Base-by-base conservation (phyloP, 2,113 vertebrate genomes). In the Lanius collurio region DNA sequence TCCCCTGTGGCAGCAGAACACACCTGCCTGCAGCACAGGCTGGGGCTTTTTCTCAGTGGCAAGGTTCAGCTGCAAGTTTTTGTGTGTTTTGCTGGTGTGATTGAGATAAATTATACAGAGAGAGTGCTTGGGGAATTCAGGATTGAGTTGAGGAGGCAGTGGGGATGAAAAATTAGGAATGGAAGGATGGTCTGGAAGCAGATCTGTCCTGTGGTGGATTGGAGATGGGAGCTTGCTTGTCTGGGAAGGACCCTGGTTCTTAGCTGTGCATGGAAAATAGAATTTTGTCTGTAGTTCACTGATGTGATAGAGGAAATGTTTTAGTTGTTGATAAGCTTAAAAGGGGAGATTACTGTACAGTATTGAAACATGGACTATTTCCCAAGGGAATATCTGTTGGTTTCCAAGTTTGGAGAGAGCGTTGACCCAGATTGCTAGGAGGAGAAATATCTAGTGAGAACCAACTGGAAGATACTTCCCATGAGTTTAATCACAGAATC, bases 351-450 rank as follows among this genome's bases (percentile, higher is more conserved):
- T 17, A 21, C 27, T n/a, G 8, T 31, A 1, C 4, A 9, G 15
- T 18, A 5, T 15, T 46, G 59, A 60, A 46, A 55, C 11, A 7
- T 6, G 35, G 53, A 21, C 3, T 42, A 3, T 63, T 83, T 57
- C 31, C 67, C 57, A 37, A 10, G 27, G 47, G 10, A 0, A 0
- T 18, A 10, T 30, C 28, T 60, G 0, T 35, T 0, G 1, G 35
- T 69, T 81, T 47, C 16, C 18, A 35, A 46, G 33, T 20, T 81
- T 73, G 62, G 64, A 73, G 64, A 77, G 64, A 37, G 50, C 27
- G 39, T 35, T 83, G 59, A 26, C 67, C 23, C 62, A 44, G 23
- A 77, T 44, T 87, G 17, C 17, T 31, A 15, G 49, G 47, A 59
- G 42, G 16, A 39, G 23, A 55, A 35, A 26, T 9, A 27, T 13